Percentiles rank a stretch among this genome's conserved stretches.
phyloP scores from a whole-genome alignment of 2,797 vertebrate genomes.

The Lepilemur septentrionalis region DNA sequence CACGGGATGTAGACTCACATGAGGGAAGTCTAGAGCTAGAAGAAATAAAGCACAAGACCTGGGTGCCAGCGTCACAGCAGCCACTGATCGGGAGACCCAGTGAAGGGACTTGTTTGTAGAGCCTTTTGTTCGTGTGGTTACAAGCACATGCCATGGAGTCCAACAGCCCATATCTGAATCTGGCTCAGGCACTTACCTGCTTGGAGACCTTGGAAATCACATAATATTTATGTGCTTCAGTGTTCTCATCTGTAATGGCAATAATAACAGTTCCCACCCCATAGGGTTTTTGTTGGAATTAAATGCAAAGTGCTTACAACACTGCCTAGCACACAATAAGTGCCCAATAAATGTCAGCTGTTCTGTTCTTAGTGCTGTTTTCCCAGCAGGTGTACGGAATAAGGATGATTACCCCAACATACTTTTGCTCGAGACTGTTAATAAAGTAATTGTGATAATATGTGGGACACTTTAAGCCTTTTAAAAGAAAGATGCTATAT shows the following conservation, averaged over 20 bases:
- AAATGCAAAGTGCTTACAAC: constrained; percentile 27
- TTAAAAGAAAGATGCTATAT: constrained; percentile 50
- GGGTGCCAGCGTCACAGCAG: neutral
- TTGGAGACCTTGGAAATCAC: constrained; percentile 32
- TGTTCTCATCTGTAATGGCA: constrained; percentile 35
- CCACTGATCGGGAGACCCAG: neutral
- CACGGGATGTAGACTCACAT: neutral
- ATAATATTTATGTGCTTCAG: constrained; percentile 12
- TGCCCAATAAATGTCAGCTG: constrained; percentile 22
- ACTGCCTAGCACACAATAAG: constrained; percentile 9
- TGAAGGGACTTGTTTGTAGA: neutral
- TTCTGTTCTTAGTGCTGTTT: constrained; percentile 53
- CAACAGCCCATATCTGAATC: neutral
- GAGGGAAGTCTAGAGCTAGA: neutral
- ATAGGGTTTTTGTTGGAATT: constrained; percentile 43
- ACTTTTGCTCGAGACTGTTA: constrained; percentile 36
- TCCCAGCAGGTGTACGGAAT: constrained; percentile 52
- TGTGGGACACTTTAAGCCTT: neutral
- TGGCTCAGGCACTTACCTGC: neutral
- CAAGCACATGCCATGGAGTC: neutral
- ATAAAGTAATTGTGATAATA: constrained; percentile 52
- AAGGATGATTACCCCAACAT: neutral
- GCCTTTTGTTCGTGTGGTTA: neutral
- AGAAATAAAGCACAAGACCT: neutral
- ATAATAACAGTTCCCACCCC: neutral